phyloP scores from a whole-genome alignment of 2,113 vertebrate genomes.

The Raphicerus campestris region DNA sequence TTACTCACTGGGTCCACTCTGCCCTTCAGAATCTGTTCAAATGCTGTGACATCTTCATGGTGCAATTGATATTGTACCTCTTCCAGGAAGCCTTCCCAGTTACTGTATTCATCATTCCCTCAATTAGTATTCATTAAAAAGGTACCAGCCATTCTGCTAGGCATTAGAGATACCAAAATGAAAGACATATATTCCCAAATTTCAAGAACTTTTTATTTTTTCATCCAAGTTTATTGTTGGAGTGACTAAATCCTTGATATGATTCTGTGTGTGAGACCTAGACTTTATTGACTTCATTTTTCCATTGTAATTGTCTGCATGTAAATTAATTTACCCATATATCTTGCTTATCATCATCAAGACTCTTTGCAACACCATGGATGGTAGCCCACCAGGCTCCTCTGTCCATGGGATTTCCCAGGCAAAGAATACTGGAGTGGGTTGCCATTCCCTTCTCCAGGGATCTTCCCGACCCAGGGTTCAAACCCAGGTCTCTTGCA shows the following conservation, averaged over 20 bases:
- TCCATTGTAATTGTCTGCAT: neutral
- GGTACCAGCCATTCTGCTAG: neutral
- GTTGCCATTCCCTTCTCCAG: neutral
- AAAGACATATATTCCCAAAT: neutral
- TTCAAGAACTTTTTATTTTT: neutral
- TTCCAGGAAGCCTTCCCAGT: neutral
- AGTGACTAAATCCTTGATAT: neutral
- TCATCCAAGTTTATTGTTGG: neutral
- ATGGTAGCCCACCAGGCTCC: neutral
- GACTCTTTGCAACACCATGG: neutral
- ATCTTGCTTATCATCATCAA: neutral
- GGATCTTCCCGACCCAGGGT: neutral
- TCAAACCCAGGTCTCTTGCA: neutral
- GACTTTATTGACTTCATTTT: neutral
- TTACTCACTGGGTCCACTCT: neutral
- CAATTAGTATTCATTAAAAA: neutral
- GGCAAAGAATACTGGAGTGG: neutral
- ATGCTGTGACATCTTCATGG: neutral
- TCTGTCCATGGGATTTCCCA: neutral
- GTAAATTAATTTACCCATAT: slow-evolving; percentile 8
- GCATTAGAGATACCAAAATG: neutral
- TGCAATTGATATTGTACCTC: neutral
- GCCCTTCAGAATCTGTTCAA: neutral
- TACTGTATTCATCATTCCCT: neutral
- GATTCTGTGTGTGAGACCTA: neutral